Conservation (phyloP, 2,797 vertebrate species). For the Gobio occitaniae region DNA sequence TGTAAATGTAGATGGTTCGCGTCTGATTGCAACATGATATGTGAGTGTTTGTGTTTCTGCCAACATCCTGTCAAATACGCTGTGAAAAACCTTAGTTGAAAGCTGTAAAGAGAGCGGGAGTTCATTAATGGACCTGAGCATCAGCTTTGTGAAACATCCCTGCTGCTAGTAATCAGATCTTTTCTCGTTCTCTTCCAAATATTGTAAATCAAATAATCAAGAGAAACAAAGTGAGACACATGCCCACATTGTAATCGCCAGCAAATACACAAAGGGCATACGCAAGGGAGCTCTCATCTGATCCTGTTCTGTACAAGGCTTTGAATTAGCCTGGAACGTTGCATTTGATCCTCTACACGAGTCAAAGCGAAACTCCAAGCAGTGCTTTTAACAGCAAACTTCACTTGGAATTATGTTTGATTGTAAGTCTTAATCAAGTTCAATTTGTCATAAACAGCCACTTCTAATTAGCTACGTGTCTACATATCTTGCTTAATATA, state of each 20-base stretch:
- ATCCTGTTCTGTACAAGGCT: constrained; percentile 36
- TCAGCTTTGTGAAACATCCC: constrained; percentile 19
- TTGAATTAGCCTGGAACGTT: constrained; percentile 49
- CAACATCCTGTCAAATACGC: constrained; percentile 12
- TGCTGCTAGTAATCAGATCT: constrained; percentile 16
- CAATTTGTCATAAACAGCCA: constrained; percentile 65
- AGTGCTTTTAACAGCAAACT: constrained; percentile 50
- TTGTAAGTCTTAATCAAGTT: constrained; percentile 56
- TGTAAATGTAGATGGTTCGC: background rate
- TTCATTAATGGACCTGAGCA: constrained; percentile 30
- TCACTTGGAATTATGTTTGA: constrained; percentile 50
- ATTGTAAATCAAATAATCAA: constrained; percentile 34
- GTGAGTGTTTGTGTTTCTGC: constrained; percentile 20
- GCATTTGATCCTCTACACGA: constrained; percentile 54
- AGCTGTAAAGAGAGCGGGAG: background rate
- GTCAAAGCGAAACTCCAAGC: constrained; percentile 55
- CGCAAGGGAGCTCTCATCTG: constrained; percentile 40
- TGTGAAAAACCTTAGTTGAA: constrained; percentile 30
- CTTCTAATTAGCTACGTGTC: constrained; percentile 64
- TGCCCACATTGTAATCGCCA: constrained; percentile 15
- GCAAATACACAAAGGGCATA: constrained; percentile 16
- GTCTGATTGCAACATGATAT: constrained; percentile 21
- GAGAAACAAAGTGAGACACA: background rate
- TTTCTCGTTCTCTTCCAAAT: constrained; percentile 12
- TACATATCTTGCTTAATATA: constrained; percentile 67